Percentiles rank a stretch among this genome's conserved stretches.
phyloP scores from a whole-genome alignment of 1,140 invertebrate species.

The Hylaeus anthracinus region DNA sequence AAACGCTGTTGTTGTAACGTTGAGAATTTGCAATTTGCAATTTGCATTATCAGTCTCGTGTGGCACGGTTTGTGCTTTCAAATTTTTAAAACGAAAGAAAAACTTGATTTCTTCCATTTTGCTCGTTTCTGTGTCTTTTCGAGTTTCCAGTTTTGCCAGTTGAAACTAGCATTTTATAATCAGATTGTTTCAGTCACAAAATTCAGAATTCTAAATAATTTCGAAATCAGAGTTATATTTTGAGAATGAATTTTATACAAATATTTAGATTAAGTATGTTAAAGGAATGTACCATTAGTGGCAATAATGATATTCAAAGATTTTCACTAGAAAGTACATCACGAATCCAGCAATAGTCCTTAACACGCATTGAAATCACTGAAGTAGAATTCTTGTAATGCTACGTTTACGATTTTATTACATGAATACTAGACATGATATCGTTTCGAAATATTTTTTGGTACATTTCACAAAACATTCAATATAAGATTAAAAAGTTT shows the following conservation, averaged over 20 bases:
- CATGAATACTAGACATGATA: too few species aligned
- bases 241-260: neutral
- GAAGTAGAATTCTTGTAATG: too few species aligned
- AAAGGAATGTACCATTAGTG: too few species aligned
- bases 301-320: too few species aligned
- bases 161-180: neutral
- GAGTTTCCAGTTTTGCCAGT: neutral
- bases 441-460: too few species aligned
- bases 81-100: conserved; percentile 4
- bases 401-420: too few species aligned
- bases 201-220: neutral
- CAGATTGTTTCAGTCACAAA: neutral
- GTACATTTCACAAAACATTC: too few species aligned
- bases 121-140: neutral
- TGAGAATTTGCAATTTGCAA: neutral
- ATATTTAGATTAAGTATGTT: too few species aligned
- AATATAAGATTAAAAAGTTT: too few species aligned
- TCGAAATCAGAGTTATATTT: neutral
- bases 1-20: neutral
- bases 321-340: too few species aligned
- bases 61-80: neutral
- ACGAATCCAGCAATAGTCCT: too few species aligned
- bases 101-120: neutral
- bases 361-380: too few species aligned
- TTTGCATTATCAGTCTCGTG: neutral